Percentiles rank a stretch among this genome's conserved stretches.
Conservation (phyloP, 2,113 vertebrate species). For the Regulus satrapa region DNA sequence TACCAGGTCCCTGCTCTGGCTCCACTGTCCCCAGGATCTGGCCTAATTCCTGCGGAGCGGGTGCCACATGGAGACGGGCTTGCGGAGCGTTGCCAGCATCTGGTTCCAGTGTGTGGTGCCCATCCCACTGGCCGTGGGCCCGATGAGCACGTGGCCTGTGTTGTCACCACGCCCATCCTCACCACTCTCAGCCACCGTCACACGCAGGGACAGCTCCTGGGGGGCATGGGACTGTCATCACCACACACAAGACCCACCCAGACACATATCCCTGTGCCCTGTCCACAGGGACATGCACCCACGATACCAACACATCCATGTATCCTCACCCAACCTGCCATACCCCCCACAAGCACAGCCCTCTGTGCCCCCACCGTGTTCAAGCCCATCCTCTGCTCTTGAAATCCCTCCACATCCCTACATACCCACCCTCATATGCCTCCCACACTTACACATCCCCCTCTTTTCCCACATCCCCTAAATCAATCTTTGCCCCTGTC, state of each 20-base stretch:
- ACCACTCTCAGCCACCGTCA: constrained; percentile 90
- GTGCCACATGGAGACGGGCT: constrained; percentile 98
- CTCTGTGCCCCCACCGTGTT: fast-evolving
- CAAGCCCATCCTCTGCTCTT: fast-evolving
- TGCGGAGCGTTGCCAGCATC: constrained; percentile 95
- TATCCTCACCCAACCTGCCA: fast-evolving
- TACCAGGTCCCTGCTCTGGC: fast-evolving
- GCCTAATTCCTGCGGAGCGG: constrained; percentile 83
- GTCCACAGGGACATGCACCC: fast-evolving
- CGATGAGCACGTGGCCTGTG: constrained; percentile 94
- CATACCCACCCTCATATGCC: fast-evolving
- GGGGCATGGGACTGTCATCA: fast-evolving
- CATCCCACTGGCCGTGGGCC: constrained; percentile 88
- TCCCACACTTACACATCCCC: too few relatives aligned
- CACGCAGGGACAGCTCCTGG: constrained; percentile 92
- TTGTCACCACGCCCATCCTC: constrained; percentile 89
- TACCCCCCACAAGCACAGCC: fast-evolving
- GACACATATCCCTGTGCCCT: not conserved
- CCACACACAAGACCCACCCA: fast-evolving
- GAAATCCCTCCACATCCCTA: not conserved
- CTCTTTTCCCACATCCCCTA: not conserved
- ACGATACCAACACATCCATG: fast-evolving
- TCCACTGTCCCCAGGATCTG: fast-evolving
- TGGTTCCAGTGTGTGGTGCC: constrained; percentile 99
- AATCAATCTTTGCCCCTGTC: not conserved